These are phyloP conservation scores for Scaeva pyrastri DNA, from an alignment of 2,888 invertebrate genomes.

Conservation along the genomic window DNA sequence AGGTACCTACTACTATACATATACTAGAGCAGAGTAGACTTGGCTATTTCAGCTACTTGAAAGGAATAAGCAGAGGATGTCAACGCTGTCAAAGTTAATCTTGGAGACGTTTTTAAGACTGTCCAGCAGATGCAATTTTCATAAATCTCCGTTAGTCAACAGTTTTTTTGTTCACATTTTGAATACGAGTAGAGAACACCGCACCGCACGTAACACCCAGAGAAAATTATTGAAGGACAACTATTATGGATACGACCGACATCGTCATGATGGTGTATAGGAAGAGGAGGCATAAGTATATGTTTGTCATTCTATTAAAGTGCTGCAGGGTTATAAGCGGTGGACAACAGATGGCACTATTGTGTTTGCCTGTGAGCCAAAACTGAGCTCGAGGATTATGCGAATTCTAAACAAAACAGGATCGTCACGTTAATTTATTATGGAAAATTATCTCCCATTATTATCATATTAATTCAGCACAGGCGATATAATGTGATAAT, in stretches of 20 bases:
- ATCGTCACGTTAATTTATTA: slow-evolving; percentile 51
- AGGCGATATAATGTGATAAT: slow-evolving; percentile 39
- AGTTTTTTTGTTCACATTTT: slow-evolving; percentile 18
- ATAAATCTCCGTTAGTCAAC: slow-evolving; percentile 57
- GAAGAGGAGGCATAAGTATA: not conserved
- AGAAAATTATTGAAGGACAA: slow-evolving; percentile 22
- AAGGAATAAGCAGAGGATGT: slow-evolving; percentile 47
- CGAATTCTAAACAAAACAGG: slow-evolving; percentile 39
- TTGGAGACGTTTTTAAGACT: slow-evolving; percentile 40
- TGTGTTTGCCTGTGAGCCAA: slow-evolving; percentile 12
- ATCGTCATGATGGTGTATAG: not conserved
- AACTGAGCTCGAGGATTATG: slow-evolving; percentile 48
- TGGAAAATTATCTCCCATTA: slow-evolving; percentile 43
- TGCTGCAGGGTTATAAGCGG: slow-evolving; percentile 8
- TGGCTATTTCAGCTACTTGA: slow-evolving; percentile 26
- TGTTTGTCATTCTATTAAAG: slow-evolving; percentile 26
- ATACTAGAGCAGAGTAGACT: not conserved
- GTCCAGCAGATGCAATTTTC: slow-evolving; percentile 57
- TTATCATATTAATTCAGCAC: slow-evolving; percentile 47
- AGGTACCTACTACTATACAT: no score
- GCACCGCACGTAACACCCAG: not conserved
- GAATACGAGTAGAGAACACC: not conserved
- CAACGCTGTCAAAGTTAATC: slow-evolving; percentile 55
- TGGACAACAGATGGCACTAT: slow-evolving; percentile 43
- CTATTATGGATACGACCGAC: slow-evolving; percentile 3